Conservation (phyloP, 2,797 vertebrate genomes). For the Buceros bicornis region DNA sequence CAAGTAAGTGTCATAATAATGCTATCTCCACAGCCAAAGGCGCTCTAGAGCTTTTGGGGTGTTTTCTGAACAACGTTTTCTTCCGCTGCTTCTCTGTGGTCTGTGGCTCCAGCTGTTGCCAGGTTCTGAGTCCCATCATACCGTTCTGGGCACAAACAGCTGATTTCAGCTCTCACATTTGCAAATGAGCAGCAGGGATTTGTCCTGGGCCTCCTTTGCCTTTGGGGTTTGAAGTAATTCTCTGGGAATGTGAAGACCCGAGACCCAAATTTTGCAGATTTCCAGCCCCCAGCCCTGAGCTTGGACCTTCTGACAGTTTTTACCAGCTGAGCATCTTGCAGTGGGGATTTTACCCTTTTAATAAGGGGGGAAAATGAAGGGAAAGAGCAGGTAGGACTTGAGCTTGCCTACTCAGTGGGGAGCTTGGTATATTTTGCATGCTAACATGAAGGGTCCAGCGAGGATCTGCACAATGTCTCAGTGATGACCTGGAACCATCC, state of each 20-base stretch:
- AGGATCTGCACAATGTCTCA: neutral
- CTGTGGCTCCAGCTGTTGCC: neutral
- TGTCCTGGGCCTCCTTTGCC: neutral
- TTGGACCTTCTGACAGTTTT: neutral
- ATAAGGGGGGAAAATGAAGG: neutral
- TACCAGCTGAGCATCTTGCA: neutral
- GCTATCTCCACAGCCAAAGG: accelerated
- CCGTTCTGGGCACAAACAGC: neutral
- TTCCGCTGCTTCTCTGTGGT: accelerated
- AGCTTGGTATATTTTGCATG: neutral
- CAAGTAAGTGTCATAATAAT: slow-evolving; percentile 85
- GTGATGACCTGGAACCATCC: neutral
- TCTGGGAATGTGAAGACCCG: accelerated
- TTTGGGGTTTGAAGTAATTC: neutral
- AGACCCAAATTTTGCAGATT: neutral
- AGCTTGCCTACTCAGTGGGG: neutral
- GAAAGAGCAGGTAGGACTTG: neutral
- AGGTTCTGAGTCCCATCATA: neutral
- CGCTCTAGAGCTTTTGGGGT: accelerated
- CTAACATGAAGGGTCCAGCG: neutral
- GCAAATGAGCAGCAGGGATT: neutral
- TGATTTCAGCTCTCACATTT: neutral
- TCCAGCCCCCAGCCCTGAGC: neutral
- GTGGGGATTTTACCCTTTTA: neutral
- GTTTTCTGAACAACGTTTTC: neutral